Evolutionary conservation across 30 jellyfish, hydroid and myxozoan species (phyloP), one percentile per base, ranked within the genome.

Genomic region (Sanderia malayensis): DNA sequence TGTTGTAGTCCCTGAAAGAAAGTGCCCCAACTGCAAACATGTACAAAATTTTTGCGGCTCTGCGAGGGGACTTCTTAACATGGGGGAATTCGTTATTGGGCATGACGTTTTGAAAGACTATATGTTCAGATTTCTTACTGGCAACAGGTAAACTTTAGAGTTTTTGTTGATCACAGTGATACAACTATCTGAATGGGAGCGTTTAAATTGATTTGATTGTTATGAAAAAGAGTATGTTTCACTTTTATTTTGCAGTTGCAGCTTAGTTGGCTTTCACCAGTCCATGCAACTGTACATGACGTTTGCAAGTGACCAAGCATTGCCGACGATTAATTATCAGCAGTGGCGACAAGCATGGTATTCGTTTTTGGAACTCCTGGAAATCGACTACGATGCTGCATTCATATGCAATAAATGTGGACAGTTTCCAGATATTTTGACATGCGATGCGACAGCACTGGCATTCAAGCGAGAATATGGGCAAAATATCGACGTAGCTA

Each of bases 321-420:
- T 24, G 1, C 23, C 23, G 74, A 26, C 28, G 22, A 62, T 62
- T 1, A 62, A 62, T 62, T 62, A 62, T 30, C 74, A 62, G 74
- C 74, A 62, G 53, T 62, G 74, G 74, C 53, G 74, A 8, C 1
- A 21, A 22, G 25, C 80, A 18, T 67, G 80, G 80, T 67, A 67
- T 31, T 27, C 68, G 10, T 67, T 67, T 25, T 32, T 67, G 30
- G 80, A 13, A 17, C 33, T 67, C 21, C 80, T 67, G 31, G 80
- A 67, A 17, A 67, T 67, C 70, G 33, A 67, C 67, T 67, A 41
- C 8, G 55, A 41, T 8, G 55, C 8, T 41, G 55, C 11, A 6
- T 41, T 41, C 15, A 15, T 41, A 15, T 41, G 55, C 15, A 15
- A 15, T 6, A 41, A 41, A 41, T 41, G 55, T 15, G 55, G 55